Percentiles rank a stretch among this genome's conserved stretches.
phyloP scores from a whole-genome alignment of 92 coral and sea anemone genomes.

The Porites rus region DNA sequence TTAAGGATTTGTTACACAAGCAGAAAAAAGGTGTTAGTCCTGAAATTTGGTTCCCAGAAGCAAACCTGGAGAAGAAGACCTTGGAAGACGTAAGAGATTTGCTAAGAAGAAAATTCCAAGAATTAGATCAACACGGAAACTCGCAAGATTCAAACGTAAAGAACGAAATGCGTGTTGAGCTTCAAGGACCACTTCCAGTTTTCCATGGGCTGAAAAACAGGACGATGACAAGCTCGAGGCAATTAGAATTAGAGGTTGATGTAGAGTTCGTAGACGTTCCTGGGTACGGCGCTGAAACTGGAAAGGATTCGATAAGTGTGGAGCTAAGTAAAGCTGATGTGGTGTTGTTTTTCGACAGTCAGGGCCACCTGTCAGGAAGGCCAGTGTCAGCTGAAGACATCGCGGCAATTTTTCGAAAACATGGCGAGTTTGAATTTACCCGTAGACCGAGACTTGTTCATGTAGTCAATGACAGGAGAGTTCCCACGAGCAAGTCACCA shows the following conservation, averaged over 20 bases:
- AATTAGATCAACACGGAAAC: background rate
- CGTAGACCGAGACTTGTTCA: slow-evolving; percentile 63
- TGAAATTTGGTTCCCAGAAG: slow-evolving; percentile 6
- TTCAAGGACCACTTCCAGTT: slow-evolving; percentile 58
- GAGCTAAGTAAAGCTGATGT: slow-evolving; percentile 52
- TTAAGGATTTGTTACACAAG: slow-evolving; percentile 30
- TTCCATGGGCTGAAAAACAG: slow-evolving; percentile 16
- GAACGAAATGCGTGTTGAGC: slow-evolving; percentile 39
- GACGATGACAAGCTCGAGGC: slow-evolving; percentile 10
- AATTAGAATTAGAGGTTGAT: slow-evolving; percentile 56
- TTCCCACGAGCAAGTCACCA: background rate
- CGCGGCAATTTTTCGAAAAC: slow-evolving; percentile 52
- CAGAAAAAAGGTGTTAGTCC: background rate
- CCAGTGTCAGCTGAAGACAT: slow-evolving; percentile 63
- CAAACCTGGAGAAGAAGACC: background rate
- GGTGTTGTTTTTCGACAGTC: slow-evolving; percentile 46
- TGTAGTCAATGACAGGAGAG: slow-evolving; percentile 39
- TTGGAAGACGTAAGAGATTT: background rate
- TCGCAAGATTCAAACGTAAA: background rate
- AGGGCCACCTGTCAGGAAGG: slow-evolving; percentile 47
- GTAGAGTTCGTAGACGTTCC: slow-evolving; percentile 66
- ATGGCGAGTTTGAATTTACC: slow-evolving; percentile 40
- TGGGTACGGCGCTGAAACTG: slow-evolving; percentile 50
- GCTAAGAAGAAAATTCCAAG: slow-evolving; percentile 13
- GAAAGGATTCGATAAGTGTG: slow-evolving; percentile 38